These are phyloP conservation scores for Notolabrus celidotus DNA, from an alignment of 2,797 vertebrate genomes.

Conservation along the genomic window DNA sequence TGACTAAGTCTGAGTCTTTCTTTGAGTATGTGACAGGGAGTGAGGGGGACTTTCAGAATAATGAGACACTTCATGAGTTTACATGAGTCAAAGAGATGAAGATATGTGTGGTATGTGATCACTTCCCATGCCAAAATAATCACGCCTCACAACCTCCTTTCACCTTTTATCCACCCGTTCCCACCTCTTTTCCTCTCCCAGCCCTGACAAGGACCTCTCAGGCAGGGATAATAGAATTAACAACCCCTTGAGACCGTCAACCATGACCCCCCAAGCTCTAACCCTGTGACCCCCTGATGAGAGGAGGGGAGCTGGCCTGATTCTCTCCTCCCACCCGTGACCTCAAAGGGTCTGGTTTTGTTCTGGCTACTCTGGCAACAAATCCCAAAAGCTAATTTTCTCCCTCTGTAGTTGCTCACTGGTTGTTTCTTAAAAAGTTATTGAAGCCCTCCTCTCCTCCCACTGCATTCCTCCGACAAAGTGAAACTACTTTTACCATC, in stretches of 20 bases:
- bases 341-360: conserved; percentile 71
- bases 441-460: conserved; percentile 40
- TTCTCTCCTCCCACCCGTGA: conserved; percentile 61
- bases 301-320: conserved; percentile 59
- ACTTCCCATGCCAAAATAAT: conserved; percentile 70
- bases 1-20: conserved; percentile 7
- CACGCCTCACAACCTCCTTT: conserved; percentile 55
- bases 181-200: conserved; percentile 49
- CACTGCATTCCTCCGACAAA: conserved; percentile 59
- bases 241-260: conserved; percentile 69
- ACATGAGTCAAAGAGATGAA: conserved; percentile 64
- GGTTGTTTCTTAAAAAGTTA: conserved; percentile 60
- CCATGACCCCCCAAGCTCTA: conserved; percentile 49
- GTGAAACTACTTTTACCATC: conserved; percentile 52
- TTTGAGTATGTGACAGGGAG: conserved; percentile 30
- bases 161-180: conserved; percentile 46
- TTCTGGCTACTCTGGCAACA: conserved; percentile 77
- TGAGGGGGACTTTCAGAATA: conserved; percentile 40
- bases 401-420: conserved; percentile 70
- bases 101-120: conserved; percentile 73
- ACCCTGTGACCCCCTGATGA: conserved; percentile 69
- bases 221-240: conserved; percentile 81
- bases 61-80: conserved; percentile 42
- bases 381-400: conserved; percentile 78
- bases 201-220: conserved; percentile 72